phyloP scores from a whole-genome alignment of 1,140 invertebrate genomes.

The Halesus radiatus region DNA sequence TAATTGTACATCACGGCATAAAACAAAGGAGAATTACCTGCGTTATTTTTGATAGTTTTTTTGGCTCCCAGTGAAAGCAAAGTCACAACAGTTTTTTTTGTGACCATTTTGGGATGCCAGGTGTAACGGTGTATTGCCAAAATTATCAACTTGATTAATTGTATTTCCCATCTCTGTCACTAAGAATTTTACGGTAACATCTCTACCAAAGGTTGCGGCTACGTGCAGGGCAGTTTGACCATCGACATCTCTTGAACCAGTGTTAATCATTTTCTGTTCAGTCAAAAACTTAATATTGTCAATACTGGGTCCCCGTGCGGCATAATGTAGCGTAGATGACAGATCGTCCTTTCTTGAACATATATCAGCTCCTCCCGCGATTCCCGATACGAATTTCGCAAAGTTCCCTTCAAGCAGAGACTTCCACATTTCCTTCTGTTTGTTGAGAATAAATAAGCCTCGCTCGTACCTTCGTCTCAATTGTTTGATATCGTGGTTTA shows the following conservation, averaged over 20 bases:
- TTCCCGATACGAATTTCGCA: neutral
- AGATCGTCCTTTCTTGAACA: neutral
- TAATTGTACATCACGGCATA: neutral
- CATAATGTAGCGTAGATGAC: neutral
- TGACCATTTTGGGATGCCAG: neutral
- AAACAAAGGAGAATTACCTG: neutral
- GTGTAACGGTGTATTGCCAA: neutral
- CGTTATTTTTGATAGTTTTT: neutral
- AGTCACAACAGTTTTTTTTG: neutral
- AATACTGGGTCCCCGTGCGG: neutral
- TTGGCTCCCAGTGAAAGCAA: neutral
- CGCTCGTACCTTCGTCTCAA: neutral
- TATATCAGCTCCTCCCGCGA: neutral
- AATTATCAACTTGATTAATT: neutral
- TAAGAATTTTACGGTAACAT: neutral
- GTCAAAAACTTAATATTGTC: neutral
- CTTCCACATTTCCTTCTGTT: neutral
- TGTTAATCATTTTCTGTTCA: neutral
- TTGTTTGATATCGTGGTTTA: neutral
- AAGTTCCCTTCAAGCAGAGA: neutral
- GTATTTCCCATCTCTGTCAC: neutral
- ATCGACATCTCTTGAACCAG: neutral
- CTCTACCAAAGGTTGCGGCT: neutral
- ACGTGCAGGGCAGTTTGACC: neutral
- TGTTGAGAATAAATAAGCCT: neutral